Conservation (phyloP, 2,113 vertebrate species). For the Gavia stellata region DNA sequence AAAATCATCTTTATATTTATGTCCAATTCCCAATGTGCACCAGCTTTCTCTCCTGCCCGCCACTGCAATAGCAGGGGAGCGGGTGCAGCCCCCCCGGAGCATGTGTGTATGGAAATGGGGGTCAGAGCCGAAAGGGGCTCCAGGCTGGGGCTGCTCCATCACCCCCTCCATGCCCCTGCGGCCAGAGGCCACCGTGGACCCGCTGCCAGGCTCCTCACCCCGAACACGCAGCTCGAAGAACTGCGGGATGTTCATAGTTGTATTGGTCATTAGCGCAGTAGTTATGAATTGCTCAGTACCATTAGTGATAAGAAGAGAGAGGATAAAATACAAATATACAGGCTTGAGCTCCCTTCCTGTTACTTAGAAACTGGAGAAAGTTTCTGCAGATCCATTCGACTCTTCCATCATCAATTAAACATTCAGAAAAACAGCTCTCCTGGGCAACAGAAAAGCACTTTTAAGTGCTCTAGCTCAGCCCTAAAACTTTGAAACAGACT, state of each 20-base stretch:
- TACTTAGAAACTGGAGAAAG: background rate
- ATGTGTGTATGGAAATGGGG: background rate
- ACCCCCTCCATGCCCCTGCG: too few species aligned
- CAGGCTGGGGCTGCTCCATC: background rate
- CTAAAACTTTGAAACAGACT: background rate
- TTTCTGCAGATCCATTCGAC: background rate
- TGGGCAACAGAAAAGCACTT: background rate
- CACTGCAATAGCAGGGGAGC: background rate
- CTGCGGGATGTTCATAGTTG: background rate
- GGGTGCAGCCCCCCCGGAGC: background rate
- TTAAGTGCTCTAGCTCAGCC: background rate
- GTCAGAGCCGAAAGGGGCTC: background rate
- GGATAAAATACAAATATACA: accelerated
- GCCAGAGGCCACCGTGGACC: background rate
- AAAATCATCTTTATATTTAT: background rate
- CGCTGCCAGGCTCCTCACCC: background rate
- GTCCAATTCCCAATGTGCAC: background rate
- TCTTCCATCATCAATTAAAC: background rate
- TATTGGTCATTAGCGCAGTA: background rate
- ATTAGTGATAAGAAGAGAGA: background rate
- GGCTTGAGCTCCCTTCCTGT: background rate
- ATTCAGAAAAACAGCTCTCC: background rate
- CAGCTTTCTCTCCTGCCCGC: background rate
- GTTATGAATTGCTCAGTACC: background rate
- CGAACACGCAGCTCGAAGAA: accelerated